Evolutionary conservation across 1,140 invertebrate genomes (phyloP), one percentile per base, ranked within the genome.

Genomic region (Bactericera cockerelli): DNA sequence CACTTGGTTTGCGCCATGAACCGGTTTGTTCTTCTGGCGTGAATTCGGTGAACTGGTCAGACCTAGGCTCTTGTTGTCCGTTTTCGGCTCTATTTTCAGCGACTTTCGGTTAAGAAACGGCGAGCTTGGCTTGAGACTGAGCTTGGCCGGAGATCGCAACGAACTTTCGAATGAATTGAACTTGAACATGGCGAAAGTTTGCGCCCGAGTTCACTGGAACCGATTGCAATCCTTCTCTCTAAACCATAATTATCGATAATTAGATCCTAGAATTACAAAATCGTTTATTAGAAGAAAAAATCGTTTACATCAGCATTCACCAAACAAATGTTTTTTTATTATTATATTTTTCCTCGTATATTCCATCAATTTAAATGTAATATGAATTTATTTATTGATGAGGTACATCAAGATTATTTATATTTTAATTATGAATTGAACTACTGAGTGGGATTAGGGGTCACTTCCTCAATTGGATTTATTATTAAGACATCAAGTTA

Each of bases 151-250:
- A 16, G 42, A 49, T 49, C 42, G 42, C 22, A 49, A 49, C 22
- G 42, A 49, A 22, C 42, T 49, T 49, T 49, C 42, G 19, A 49
- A 49, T n/a, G 42, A 4, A 22, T 49, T 49, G n/a, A 49, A 49
- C 22, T 49, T 49, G 42, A 49, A 49, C 42, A 49, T 49, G 10
- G 16, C 16, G 10, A 10, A 36, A 36, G 16, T 36, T 10, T 36
- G 33, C 16, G 33, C 33, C 10, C 10, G 33, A 10, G 10, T 36
- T 16, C 33, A 36, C 16, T 10, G 33, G 16, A 11, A 36, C 10
- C 10, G 33, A 36, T 16, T 36, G 33, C 33, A 36, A n/a, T n/a
- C n/a, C n/a, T n/a, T n/a, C n/a, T n/a, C n/a, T n/a, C n/a, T n/a
- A n/a, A n/a, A n/a, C n/a, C n/a, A n/a, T n/a, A n/a, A n/a, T n/a